These are phyloP conservation scores for Helicoverpa zea DNA, from an alignment of 1,140 invertebrate species.

Conservation along the genomic window DNA sequence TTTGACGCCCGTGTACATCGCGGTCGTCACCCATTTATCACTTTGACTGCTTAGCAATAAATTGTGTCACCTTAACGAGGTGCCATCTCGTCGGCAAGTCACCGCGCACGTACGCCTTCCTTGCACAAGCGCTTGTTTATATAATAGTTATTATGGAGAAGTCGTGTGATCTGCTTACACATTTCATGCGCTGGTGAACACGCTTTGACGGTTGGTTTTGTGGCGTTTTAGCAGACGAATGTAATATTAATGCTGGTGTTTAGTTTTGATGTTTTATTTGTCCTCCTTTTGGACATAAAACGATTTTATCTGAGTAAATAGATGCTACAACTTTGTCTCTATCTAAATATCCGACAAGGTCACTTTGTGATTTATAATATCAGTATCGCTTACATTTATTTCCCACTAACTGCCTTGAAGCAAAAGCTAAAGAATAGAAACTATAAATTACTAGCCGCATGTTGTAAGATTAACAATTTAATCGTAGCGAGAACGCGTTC, in stretches of 20 bases:
- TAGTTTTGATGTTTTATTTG: no score
- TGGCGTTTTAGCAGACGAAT: background rate
- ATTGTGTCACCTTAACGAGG: conserved; percentile 35
- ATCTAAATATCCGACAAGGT: no score
- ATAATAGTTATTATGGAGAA: conserved; percentile 10
- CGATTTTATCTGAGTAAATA: no score
- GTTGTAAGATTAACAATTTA: conserved; percentile 18
- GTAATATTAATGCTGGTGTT: background rate
- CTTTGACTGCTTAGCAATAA: conserved; percentile 30
- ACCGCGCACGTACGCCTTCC: conserved; percentile 9
- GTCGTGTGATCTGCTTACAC: conserved; percentile 5
- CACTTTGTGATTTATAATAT: no score
- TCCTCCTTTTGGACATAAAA: no score
- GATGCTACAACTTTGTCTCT: no score
- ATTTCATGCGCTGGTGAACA: background rate
- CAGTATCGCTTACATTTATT: no score
- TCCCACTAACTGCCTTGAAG: no score
- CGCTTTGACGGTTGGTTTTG: background rate
- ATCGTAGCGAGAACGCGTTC: conserved; percentile 13
- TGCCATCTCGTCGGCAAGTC: conserved; percentile 21
- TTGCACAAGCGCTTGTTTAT: conserved; percentile 11
- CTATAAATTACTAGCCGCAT: background rate
- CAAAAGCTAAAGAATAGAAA: background rate
- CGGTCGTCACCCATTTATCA: conserved; percentile 31
- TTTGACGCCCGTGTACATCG: conserved; percentile 16